These are phyloP conservation scores for Brachynemurus nebulosus DNA, from an alignment of 2,888 invertebrate species.

Conservation along the genomic window DNA sequence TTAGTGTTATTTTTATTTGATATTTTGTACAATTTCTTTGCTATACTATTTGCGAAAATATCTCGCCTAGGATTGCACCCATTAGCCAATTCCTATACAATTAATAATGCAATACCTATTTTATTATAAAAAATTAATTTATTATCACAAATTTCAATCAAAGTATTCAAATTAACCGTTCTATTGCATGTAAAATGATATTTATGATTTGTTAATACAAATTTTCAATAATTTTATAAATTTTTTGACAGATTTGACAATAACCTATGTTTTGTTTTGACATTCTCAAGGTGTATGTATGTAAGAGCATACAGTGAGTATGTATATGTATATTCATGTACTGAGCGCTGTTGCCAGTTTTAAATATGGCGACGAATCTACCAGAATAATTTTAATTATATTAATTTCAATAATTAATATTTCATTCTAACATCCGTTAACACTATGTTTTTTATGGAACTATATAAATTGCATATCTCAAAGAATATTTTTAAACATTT, in stretches of 20 bases:
- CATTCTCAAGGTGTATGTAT: background rate
- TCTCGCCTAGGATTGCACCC: no score
- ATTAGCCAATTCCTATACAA: background rate
- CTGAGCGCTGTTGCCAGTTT: constrained; percentile 1
- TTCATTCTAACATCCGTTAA: constrained; percentile 1
- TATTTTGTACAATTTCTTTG: background rate
- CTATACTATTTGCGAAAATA: background rate
- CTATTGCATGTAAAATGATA: background rate
- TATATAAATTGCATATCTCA: background rate
- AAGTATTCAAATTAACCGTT: background rate
- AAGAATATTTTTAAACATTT: constrained; percentile 2
- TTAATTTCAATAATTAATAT: background rate
- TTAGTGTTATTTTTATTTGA: no score
- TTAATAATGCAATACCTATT: background rate
- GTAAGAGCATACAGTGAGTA: no score
- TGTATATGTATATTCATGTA: background rate
- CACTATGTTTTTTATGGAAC: background rate
- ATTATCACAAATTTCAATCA: constrained; percentile 1
- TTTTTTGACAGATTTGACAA: background rate
- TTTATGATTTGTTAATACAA: background rate
- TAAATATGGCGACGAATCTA: background rate
- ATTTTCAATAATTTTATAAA: background rate
- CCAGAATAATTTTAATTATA: constrained; percentile 2
- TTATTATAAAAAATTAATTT: background rate
- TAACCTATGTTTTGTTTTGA: constrained; percentile 3